Conservation (phyloP, 2,113 vertebrate genomes). For the Ondatra zibethicus region DNA sequence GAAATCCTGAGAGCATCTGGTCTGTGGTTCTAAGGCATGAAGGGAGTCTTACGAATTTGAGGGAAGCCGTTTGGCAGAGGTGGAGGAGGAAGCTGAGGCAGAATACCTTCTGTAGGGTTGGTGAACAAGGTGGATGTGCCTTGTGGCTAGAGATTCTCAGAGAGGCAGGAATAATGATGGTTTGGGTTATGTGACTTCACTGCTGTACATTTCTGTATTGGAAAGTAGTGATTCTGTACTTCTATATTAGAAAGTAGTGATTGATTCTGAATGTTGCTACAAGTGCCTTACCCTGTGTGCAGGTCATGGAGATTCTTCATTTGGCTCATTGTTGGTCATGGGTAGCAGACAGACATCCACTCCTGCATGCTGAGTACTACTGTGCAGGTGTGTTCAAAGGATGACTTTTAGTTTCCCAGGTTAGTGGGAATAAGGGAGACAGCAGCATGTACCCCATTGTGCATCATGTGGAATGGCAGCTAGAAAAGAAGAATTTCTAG, state of each 20-base stretch:
- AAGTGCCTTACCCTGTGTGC: not conserved
- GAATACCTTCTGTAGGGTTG: not conserved
- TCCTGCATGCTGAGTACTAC: too few species aligned
- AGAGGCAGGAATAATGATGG: not conserved
- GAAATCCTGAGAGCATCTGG: not conserved
- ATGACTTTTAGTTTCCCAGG: not conserved
- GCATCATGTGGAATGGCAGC: not conserved
- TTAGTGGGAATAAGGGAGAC: not conserved
- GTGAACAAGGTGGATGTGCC: not conserved
- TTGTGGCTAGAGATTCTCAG: not conserved
- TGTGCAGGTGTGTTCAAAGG: not conserved
- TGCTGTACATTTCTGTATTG: not conserved
- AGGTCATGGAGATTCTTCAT: not conserved
- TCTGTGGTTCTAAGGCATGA: not conserved
- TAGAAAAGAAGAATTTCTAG: not conserved
- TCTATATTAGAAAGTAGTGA: not conserved
- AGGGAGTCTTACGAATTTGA: not conserved
- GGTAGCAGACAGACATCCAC: not conserved
- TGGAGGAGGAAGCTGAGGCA: not conserved
- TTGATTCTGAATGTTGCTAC: not conserved
- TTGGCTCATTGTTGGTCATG: not conserved
- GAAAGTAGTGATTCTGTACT: not conserved
- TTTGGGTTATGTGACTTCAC: not conserved
- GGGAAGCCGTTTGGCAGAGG: not conserved
- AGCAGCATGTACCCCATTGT: not conserved